Conservation (phyloP, 2,888 invertebrate species). For the Metopia argyrocephala region DNA sequence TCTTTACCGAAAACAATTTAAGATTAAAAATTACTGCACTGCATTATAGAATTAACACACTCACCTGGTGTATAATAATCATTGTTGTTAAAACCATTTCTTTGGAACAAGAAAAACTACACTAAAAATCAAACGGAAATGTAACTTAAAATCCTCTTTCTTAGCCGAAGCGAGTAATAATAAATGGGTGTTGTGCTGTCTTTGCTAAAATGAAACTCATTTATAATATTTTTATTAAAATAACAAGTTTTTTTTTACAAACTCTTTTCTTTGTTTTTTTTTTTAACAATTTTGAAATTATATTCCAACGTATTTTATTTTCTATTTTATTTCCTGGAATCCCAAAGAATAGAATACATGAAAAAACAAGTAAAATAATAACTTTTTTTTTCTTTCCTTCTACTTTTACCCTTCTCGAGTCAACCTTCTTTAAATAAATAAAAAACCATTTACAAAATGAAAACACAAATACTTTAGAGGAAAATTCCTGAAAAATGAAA, state of each 20-base stretch:
- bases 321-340: constrained; percentile 28
- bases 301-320: neutral
- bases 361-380: neutral
- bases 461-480: neutral
- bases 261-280: neutral
- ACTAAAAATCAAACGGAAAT: neutral
- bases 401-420: neutral
- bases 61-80: no score
- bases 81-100: no score
- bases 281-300: neutral
- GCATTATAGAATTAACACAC: no score
- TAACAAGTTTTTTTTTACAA: constrained; percentile 2
- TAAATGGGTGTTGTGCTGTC: neutral
- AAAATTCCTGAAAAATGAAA: constrained; percentile 27
- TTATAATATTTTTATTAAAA: constrained; percentile 36
- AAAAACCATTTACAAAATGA: neutral
- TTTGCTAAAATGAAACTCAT: constrained; percentile 9
- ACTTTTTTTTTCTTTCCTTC: constrained; percentile 1
- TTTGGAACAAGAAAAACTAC: neutral
- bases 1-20: no score
- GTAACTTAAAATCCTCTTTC: neutral
- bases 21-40: no score
- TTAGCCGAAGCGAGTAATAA: neutral
- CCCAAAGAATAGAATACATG: no score
- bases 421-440: constrained; percentile 4